Conservation (phyloP, 1,140 invertebrate genomes). For the Drosophila parvula region DNA sequence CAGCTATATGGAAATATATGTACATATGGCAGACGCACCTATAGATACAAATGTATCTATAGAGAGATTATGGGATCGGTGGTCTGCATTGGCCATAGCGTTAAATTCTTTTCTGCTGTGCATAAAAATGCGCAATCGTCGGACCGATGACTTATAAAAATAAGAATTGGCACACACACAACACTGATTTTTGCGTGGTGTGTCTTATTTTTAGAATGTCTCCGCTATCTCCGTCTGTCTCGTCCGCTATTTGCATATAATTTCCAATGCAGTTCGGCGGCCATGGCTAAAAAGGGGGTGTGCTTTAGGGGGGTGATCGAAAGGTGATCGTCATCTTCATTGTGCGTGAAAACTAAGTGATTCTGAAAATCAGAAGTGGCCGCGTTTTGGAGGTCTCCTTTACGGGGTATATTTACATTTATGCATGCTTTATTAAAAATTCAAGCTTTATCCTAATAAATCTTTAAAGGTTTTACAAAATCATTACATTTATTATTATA, state of each 20-base stretch:
- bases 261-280: slow-evolving; percentile 71
- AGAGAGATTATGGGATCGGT: slow-evolving; percentile 43
- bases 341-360: slow-evolving; percentile 22
- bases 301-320: slow-evolving; percentile 15
- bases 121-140: slow-evolving; percentile 66
- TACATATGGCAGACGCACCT: not conserved
- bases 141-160: slow-evolving; percentile 61
- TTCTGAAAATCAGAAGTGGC: not conserved
- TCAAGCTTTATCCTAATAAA: not conserved
- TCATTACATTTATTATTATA: too few species aligned
- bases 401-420: not conserved
- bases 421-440: not conserved
- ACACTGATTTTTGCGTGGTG: slow-evolving; percentile 60
- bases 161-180: slow-evolving; percentile 58
- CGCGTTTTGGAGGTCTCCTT: not conserved
- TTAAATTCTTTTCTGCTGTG: slow-evolving; percentile 65
- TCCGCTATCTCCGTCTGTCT: slow-evolving; percentile 14
- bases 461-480: not conserved
- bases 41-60: slow-evolving; percentile 27
- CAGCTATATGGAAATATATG: slow-evolving; percentile 11
- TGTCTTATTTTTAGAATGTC: slow-evolving; percentile 67
- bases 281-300: slow-evolving; percentile 15
- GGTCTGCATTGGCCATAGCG: slow-evolving; percentile 53
- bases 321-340: slow-evolving; percentile 38
- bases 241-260: slow-evolving; percentile 70